phyloP scores from a whole-genome alignment of 2,797 vertebrate species.

The Alfaro cultratus region DNA sequence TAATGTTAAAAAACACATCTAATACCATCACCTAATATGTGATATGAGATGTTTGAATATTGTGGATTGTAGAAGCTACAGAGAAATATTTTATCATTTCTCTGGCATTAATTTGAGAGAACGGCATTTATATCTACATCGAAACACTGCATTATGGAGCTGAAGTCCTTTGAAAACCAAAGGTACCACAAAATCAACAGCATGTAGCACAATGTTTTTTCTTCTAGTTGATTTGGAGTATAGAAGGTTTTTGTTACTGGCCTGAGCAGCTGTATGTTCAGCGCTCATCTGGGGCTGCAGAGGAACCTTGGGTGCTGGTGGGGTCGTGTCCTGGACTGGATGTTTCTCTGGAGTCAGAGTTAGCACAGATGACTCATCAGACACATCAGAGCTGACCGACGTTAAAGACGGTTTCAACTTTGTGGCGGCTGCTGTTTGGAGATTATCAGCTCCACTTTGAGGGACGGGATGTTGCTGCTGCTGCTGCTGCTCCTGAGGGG shows the following conservation, averaged over 20 bases:
- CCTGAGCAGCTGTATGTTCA: conserved; percentile 53
- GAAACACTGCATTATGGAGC: background rate
- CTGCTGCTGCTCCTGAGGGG: conserved; percentile 3
- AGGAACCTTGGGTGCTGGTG: conserved; percentile 4
- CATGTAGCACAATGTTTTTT: background rate
- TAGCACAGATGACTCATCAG: conserved; percentile 7
- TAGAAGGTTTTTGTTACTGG: conserved; percentile 34
- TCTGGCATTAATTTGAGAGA: no score
- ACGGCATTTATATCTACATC: background rate
- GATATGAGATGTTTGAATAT: background rate
- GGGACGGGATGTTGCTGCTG: background rate
- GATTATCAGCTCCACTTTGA: conserved; percentile 7
- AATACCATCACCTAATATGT: background rate
- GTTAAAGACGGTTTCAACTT: conserved; percentile 14
- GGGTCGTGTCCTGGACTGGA: conserved; percentile 69
- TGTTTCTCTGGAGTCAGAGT: conserved; percentile 47
- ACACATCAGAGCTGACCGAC: conserved; percentile 10
- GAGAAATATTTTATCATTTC: background rate
- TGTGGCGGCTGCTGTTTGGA: conserved; percentile 2
- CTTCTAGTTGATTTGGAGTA: background rate
- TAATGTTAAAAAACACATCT: background rate
- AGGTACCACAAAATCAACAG: background rate
- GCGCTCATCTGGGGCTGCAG: conserved; percentile 39
- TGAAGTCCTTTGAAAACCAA: background rate
- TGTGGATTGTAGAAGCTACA: no score